A percentile compares a stretch with the other conserved stretches of the same genome.
Conservation (phyloP, 2,888 invertebrate genomes). For the Polylopha cassiicola region DNA sequence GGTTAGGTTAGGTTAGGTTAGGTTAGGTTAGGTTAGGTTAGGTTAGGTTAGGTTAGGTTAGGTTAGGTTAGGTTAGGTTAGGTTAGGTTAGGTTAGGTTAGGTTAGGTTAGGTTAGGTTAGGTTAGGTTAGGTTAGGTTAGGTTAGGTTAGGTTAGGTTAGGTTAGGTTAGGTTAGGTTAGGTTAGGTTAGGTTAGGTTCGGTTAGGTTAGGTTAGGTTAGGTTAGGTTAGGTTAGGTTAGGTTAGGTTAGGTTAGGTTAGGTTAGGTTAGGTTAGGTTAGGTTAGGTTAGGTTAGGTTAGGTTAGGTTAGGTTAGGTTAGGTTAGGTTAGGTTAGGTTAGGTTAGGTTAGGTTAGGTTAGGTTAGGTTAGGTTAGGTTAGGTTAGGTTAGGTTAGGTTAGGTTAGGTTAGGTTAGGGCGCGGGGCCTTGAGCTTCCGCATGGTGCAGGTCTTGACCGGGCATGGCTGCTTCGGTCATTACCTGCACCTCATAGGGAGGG, state of each 20-base stretch:
- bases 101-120: constrained; percentile 9
- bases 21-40: constrained; percentile 9
- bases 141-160: constrained; percentile 9
- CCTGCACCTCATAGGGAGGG: too few relatives aligned
- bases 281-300: constrained; percentile 9
- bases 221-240: constrained; percentile 9
- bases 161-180: constrained; percentile 9
- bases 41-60: constrained; percentile 9
- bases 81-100: constrained; percentile 9
- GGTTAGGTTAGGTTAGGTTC: constrained; percentile 8
- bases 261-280: constrained; percentile 9
- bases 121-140: constrained; percentile 9
- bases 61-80: constrained; percentile 9
- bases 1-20: constrained; percentile 9
- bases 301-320: constrained; percentile 9
- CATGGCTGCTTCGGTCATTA: constrained; percentile 22
- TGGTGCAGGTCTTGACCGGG: constrained; percentile 20
- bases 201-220: constrained; percentile 9
- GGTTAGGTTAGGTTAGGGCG: constrained; percentile 21
- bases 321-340: constrained; percentile 7
- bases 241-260: constrained; percentile 9
- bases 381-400: constrained; percentile 16
- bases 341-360: constrained; percentile 4
- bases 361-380: constrained; percentile 4
- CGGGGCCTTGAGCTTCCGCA: constrained; percentile 8